A percentile compares a stretch with the other conserved stretches of the same genome.
phyloP scores from a whole-genome alignment of 2,113 vertebrate species.

The Ardeotis arabs region DNA sequence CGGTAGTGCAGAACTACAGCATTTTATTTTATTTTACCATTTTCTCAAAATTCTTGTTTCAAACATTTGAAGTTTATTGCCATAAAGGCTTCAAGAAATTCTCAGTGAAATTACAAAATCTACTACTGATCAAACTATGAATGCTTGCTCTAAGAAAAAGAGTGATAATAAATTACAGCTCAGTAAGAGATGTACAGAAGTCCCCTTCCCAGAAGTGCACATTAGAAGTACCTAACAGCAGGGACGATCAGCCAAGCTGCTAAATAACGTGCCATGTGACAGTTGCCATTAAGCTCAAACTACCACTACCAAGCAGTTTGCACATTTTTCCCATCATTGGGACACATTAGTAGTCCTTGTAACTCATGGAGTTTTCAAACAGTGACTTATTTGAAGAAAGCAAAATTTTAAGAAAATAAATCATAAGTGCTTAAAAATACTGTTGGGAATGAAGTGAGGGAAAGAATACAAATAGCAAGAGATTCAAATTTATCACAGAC shows the following conservation, averaged over 20 bases:
- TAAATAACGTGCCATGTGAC: neutral
- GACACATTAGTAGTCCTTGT: neutral
- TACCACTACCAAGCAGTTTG: neutral
- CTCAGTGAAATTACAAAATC: neutral
- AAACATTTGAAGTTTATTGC: neutral
- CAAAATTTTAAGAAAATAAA: neutral
- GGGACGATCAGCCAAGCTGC: neutral
- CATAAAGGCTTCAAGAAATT: neutral
- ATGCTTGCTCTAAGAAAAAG: neutral
- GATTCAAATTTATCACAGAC: neutral
- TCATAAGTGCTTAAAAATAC: neutral
- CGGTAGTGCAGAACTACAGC: neutral
- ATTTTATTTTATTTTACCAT: neutral
- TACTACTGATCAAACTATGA: neutral
- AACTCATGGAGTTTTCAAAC: neutral
- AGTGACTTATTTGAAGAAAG: neutral
- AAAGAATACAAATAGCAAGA: neutral
- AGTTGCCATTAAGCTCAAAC: neutral
- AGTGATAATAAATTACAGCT: neutral
- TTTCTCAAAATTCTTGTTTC: neutral
- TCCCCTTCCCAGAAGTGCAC: neutral
- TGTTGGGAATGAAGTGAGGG: neutral
- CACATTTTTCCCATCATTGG: neutral
- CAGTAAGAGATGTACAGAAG: neutral
- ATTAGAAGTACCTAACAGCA: neutral